phyloP scores from a whole-genome alignment of 2,888 invertebrate genomes.

The Muschampia plurimacula region DNA sequence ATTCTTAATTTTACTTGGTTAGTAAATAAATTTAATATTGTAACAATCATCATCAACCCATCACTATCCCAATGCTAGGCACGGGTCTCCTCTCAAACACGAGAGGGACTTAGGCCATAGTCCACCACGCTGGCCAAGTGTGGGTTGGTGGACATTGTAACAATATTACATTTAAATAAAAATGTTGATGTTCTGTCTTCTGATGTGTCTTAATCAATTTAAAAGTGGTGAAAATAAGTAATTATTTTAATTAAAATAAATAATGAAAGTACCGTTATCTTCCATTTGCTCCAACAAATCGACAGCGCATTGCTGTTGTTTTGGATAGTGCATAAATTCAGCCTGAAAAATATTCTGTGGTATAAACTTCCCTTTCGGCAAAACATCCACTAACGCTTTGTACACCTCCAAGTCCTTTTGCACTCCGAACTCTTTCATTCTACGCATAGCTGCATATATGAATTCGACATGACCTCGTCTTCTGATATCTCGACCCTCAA shows the following conservation, averaged over 20 bases:
- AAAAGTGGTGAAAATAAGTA: constrained; percentile 17
- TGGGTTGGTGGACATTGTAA: too few relatives aligned
- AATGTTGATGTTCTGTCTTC: too few relatives aligned
- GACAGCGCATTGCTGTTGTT: constrained; percentile 97
- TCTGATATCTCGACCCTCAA: constrained; percentile 88
- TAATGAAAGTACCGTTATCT: constrained; percentile 88
- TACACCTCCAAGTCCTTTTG: constrained; percentile 95
- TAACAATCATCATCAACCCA: too few relatives aligned
- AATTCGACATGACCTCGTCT: constrained; percentile 97
- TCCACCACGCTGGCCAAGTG: too few relatives aligned
- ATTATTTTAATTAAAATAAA: neutral
- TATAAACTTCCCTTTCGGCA: constrained; percentile 96
- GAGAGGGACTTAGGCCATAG: too few relatives aligned
- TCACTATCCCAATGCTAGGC: too few relatives aligned
- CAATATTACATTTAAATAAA: too few relatives aligned
- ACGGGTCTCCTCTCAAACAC: too few relatives aligned
- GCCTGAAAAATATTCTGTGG: constrained; percentile 93
- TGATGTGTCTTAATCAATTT: neutral
- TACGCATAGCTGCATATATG: constrained; percentile 94
- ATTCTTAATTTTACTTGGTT: too few relatives aligned
- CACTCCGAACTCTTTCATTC: constrained; percentile 96
- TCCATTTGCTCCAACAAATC: constrained; percentile 98
- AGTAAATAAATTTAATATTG: too few relatives aligned
- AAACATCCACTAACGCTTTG: constrained; percentile 92
- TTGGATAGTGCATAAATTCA: constrained; percentile 97